phyloP scores from a whole-genome alignment of 2,888 invertebrate genomes.

The Scelioninae gen. 2 region DNA sequence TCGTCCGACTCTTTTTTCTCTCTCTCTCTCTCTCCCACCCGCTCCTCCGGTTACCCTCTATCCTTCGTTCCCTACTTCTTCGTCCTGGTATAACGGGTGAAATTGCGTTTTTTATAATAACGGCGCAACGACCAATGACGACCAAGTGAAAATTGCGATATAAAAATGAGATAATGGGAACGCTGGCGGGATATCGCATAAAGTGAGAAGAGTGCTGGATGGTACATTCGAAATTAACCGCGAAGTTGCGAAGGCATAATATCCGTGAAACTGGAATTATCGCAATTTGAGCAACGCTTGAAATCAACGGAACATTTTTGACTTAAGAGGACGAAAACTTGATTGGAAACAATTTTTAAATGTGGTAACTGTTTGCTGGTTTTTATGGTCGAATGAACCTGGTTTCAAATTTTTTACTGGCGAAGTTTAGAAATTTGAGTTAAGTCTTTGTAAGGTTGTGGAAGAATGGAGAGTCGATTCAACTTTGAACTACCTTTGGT shows the following conservation, averaged over 20 bases:
- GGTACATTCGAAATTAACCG: slow-evolving; percentile 36
- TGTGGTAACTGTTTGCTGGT: too few species aligned
- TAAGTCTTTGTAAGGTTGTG: too few species aligned
- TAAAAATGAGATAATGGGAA: slow-evolving; percentile 44
- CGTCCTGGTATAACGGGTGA: slow-evolving; percentile 39
- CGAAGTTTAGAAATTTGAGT: too few species aligned
- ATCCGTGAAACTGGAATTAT: too few species aligned
- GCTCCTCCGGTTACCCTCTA: slow-evolving; percentile 15
- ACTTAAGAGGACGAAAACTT: too few species aligned
- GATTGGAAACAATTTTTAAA: too few species aligned
- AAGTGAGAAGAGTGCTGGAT: neutral
- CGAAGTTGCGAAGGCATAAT: neutral
- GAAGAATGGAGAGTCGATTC: too few species aligned
- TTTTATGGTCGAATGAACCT: too few species aligned
- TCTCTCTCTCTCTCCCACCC: slow-evolving; percentile 17
- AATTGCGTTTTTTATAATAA: slow-evolving; percentile 51
- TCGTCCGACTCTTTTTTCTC: slow-evolving; percentile 27
- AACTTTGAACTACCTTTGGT: too few species aligned
- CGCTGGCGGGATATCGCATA: slow-evolving; percentile 23
- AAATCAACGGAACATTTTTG: too few species aligned
- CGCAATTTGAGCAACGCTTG: too few species aligned
- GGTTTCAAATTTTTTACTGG: too few species aligned
- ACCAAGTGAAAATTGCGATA: slow-evolving; percentile 43
- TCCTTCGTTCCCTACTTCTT: slow-evolving; percentile 20
- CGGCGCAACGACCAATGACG: slow-evolving; percentile 51